Evolutionary conservation across 2,888 invertebrate genomes (phyloP).

Genomic region (Latheticus oryzae): DNA sequence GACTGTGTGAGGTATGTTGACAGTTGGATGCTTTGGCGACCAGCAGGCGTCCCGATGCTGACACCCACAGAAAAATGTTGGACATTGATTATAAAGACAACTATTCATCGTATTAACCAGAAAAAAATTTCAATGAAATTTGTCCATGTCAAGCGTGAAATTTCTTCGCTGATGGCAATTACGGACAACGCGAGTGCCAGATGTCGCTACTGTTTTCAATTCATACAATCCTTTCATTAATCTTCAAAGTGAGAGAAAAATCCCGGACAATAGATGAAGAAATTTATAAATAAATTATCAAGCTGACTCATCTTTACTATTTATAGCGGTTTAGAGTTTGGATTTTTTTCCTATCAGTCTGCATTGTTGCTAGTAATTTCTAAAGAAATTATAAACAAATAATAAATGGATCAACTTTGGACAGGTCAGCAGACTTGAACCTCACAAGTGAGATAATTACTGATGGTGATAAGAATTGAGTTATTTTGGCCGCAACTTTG

Average conservation of each 20-base stretch:
- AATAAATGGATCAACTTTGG: constrained; percentile 25
- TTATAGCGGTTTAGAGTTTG: constrained; percentile 9
- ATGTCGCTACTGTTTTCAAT: constrained; percentile 36
- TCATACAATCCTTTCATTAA: too few relatives aligned
- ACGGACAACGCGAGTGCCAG: constrained; percentile 37
- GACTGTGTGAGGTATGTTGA: constrained; percentile 64
- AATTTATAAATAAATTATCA: constrained; percentile 37
- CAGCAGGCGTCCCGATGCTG: constrained; percentile 45
- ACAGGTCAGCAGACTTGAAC: constrained; percentile 29
- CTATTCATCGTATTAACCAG: too few relatives aligned
- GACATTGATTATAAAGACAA: too few relatives aligned
- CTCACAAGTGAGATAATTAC: constrained; percentile 25
- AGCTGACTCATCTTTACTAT: constrained; percentile 35
- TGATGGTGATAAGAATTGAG: constrained; percentile 15
- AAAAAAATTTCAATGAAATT: background rate
- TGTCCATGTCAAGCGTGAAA: background rate
- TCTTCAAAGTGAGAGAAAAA: too few relatives aligned
- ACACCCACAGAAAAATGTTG: constrained; percentile 30
- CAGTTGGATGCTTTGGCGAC: constrained; percentile 63
- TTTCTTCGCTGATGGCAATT: constrained; percentile 33
- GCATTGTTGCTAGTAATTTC: constrained; percentile 19
- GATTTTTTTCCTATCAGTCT: constrained; percentile 16
- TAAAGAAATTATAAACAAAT: constrained; percentile 26
- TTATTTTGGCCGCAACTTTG: constrained; percentile 24
- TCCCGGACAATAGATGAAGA: constrained; percentile 24